These are phyloP conservation scores for Lates japonicus DNA, from an alignment of 2,797 vertebrate genomes.

Conservation along the genomic window DNA sequence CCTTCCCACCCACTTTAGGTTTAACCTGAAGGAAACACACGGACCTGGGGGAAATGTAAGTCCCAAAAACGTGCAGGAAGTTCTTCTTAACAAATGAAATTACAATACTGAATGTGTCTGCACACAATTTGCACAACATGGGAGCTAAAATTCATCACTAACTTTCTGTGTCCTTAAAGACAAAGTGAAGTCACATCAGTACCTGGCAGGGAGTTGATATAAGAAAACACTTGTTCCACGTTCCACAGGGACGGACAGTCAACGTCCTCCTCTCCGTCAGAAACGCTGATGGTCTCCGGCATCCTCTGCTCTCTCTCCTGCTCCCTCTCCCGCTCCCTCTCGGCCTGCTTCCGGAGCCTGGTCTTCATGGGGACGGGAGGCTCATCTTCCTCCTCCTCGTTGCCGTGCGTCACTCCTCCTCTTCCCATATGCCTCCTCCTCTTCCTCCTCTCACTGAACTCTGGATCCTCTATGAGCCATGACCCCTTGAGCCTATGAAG, in stretches of 20 bases:
- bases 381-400: slow-evolving; percentile 81
- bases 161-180: neutral
- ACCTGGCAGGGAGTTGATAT: slow-evolving; percentile 93
- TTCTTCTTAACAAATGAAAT: too few relatives aligned
- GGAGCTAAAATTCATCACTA: too few relatives aligned
- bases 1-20: too few relatives aligned
- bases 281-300: slow-evolving; percentile 78
- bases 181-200: neutral
- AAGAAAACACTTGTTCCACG: slow-evolving; percentile 93
- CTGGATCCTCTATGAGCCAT: slow-evolving; percentile 38
- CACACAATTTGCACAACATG: too few relatives aligned
- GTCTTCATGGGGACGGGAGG: slow-evolving; percentile 91
- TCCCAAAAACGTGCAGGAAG: too few relatives aligned
- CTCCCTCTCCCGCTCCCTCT: slow-evolving; percentile 74
- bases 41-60: too few relatives aligned
- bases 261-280: slow-evolving; percentile 81
- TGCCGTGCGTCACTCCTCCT: slow-evolving; percentile 69
- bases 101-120: too few relatives aligned
- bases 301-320: slow-evolving; percentile 79
- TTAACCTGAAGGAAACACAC: too few relatives aligned
- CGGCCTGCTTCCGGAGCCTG: slow-evolving; percentile 89
- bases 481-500: slow-evolving; percentile 50
- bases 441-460: slow-evolving; percentile 48
- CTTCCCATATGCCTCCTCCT: slow-evolving; percentile 1
- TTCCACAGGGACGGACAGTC: slow-evolving; percentile 90